Conservation (phyloP, 2,888 invertebrate genomes). For the Melolontha melolontha region DNA sequence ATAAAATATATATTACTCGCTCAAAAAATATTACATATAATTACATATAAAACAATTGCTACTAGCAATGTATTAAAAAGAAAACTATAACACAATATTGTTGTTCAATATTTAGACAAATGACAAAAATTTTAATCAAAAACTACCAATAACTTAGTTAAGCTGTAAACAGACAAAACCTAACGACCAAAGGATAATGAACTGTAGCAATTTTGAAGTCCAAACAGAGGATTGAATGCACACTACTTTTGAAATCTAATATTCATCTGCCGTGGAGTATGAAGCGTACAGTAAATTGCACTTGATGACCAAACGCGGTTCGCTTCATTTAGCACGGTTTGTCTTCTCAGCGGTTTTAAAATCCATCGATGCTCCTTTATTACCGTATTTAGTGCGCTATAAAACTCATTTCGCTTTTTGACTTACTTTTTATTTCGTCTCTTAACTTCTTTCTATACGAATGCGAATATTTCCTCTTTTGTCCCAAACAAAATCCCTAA, state of each 20-base stretch:
- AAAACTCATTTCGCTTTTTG: constrained; percentile 17
- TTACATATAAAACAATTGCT: too few relatives aligned
- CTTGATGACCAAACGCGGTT: constrained; percentile 52
- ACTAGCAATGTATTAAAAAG: too few relatives aligned
- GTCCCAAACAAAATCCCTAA: too few relatives aligned
- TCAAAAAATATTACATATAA: too few relatives aligned
- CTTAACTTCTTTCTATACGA: too few relatives aligned
- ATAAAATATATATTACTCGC: too few relatives aligned
- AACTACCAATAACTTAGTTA: constrained; percentile 13
- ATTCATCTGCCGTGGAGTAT: constrained; percentile 46
- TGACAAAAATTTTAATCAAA: too few relatives aligned
- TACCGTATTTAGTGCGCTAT: constrained; percentile 30
- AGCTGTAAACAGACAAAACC: constrained; percentile 30
- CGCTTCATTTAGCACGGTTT: constrained; percentile 51
- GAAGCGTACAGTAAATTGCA: constrained; percentile 49
- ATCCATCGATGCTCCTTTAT: constrained; percentile 43
- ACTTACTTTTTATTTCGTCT: constrained; percentile 25
- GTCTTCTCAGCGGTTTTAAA: constrained; percentile 53
- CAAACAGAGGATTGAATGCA: constrained; percentile 43
- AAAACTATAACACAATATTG: too few relatives aligned
- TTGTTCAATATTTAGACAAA: too few relatives aligned
- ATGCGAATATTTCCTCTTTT: too few relatives aligned
- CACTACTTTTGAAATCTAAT: constrained; percentile 49
- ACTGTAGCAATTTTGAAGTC: constrained; percentile 43
- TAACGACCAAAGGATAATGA: constrained; percentile 19